Percentiles rank a stretch among this genome's conserved stretches.
phyloP scores from a whole-genome alignment of 2,888 invertebrate genomes.

The Pycnomerus fuliginosus region DNA sequence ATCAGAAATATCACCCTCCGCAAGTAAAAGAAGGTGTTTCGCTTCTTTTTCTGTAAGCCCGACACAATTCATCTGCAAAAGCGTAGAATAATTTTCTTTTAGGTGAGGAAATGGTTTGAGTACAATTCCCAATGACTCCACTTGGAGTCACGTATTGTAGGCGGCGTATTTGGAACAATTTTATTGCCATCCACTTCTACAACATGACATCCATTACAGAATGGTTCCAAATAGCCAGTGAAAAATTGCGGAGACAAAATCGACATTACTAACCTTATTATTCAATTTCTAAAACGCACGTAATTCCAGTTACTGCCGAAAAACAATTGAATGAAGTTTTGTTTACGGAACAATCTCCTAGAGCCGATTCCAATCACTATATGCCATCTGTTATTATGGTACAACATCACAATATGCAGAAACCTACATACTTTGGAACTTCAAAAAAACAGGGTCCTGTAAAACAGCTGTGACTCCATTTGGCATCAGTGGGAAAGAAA shows the following conservation, averaged over 20 bases:
- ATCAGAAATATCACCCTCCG: slow-evolving; percentile 19
- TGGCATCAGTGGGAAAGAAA: slow-evolving; percentile 6
- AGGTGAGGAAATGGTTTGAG: neutral
- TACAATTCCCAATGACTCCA: neutral
- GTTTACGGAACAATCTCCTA: neutral
- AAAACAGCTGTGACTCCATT: neutral
- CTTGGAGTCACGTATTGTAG: neutral
- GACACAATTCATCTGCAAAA: slow-evolving; percentile 8
- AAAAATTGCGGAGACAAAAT: neutral
- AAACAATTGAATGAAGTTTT: neutral
- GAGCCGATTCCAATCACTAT: too few species aligned
- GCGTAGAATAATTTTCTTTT: neutral
- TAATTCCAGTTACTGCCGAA: neutral
- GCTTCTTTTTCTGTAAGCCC: slow-evolving; percentile 14
- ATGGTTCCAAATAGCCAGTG: neutral
- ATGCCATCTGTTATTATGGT: neutral
- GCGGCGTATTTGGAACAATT: neutral
- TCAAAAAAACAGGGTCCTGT: neutral
- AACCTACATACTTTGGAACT: neutral
- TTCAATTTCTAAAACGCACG: neutral
- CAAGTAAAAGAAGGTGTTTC: slow-evolving; percentile 12
- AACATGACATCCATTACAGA: neutral
- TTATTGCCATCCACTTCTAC: neutral
- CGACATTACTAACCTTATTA: neutral
- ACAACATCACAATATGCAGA: neutral